Conservation (phyloP, 2,888 invertebrate species). For the Leuctra nigra region DNA sequence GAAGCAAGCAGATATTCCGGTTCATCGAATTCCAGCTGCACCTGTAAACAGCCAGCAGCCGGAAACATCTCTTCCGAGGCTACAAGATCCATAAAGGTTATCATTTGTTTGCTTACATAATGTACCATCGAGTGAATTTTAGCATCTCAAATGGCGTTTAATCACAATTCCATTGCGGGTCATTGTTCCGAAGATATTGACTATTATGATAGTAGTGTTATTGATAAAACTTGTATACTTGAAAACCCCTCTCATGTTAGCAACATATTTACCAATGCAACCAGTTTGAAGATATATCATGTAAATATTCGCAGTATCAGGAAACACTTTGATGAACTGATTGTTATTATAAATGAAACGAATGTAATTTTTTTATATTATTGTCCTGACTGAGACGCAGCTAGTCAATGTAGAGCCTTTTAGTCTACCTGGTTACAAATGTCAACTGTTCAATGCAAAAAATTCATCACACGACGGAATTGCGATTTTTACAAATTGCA, state of each 20-base stretch:
- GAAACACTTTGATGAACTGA: background rate
- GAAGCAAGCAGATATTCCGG: background rate
- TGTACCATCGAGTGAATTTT: no score
- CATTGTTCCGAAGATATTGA: no score
- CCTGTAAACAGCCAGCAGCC: background rate
- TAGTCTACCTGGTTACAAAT: background rate
- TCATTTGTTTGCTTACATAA: no score
- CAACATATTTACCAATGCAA: background rate
- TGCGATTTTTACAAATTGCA: background rate
- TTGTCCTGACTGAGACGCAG: background rate
- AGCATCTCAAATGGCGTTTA: no score
- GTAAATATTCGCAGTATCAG: background rate
- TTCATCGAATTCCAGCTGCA: background rate
- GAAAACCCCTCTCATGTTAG: background rate
- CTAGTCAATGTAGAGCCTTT: background rate
- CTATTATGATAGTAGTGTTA: background rate
- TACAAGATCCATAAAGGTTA: no score
- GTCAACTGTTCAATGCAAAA: background rate
- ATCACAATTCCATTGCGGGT: no score
- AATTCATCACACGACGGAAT: background rate
- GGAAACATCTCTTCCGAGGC: no score
- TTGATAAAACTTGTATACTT: background rate
- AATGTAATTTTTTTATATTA: background rate
- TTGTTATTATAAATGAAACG: background rate
- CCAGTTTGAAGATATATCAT: background rate